A percentile compares a stretch with the other conserved stretches of the same genome.
Evolutionary conservation across 2,888 invertebrate species (phyloP).

Genomic region (Rotaria sp.): DNA sequence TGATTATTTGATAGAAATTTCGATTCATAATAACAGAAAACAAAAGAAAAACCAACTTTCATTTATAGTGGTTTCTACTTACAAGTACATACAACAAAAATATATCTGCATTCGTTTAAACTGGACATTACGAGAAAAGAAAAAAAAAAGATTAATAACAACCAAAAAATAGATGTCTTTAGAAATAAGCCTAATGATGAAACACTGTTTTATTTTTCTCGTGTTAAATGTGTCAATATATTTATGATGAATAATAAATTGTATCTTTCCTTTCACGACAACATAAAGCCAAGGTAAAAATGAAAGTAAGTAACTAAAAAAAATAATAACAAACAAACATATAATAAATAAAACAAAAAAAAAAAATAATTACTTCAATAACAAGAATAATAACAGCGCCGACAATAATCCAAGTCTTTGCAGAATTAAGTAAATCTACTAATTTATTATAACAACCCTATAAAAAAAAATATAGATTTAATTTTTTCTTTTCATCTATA

Average conservation of each 20-base stretch:
- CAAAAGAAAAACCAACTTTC: neutral
- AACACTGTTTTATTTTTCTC: neutral
- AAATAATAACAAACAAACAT: neutral
- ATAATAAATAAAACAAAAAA: neutral
- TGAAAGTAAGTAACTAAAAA: neutral
- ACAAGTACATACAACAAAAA: neutral
- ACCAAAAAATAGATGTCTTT: neutral
- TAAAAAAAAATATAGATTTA: neutral
- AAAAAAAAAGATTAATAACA: neutral
- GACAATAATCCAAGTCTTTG: neutral
- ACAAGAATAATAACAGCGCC: neutral
- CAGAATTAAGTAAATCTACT: neutral
- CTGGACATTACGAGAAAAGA: neutral
- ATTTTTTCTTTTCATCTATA: neutral
- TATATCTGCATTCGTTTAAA: slow-evolving; percentile 5
- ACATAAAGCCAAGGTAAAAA: neutral
- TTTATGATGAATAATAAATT: neutral
- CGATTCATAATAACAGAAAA: neutral
- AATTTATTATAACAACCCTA: neutral
- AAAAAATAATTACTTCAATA: neutral
- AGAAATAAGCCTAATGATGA: neutral
- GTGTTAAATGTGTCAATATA: neutral
- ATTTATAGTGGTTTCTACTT: neutral
- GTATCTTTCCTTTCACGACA: neutral
- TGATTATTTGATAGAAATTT: neutral